A percentile compares a stretch with the other conserved stretches of the same genome.
phyloP scores from a whole-genome alignment of 2,888 invertebrate genomes.

The Platyscelio sp. region DNA sequence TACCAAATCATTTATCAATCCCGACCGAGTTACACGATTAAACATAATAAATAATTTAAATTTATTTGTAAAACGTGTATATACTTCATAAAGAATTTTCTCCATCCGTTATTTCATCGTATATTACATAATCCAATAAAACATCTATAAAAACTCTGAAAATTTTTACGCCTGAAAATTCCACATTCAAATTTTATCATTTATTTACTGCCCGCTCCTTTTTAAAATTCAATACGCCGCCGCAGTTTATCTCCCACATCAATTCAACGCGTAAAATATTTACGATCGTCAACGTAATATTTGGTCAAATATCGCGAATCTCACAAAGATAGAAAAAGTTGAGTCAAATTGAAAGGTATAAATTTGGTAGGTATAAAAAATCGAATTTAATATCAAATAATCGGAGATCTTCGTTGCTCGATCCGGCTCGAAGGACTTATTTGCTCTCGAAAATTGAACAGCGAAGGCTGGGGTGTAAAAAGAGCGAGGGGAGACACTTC shows the following conservation, averaged over 20 bases:
- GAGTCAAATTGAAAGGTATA: conserved; percentile 50
- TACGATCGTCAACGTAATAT: conserved; percentile 49
- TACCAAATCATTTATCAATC: conserved; percentile 40
- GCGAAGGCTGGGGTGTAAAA: background rate
- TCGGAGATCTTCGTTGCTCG: conserved; percentile 39
- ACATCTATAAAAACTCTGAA: conserved; percentile 13
- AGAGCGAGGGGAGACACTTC: conserved; percentile 34
- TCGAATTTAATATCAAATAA: conserved; percentile 50
- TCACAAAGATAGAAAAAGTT: conserved; percentile 3
- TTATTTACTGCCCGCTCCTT: conserved; percentile 40
- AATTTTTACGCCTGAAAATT: conserved; percentile 36
- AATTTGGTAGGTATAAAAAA: conserved; percentile 29
- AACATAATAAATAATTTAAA: conserved; percentile 57
- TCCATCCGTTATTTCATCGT: conserved; percentile 37
- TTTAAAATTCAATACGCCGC: conserved; percentile 51
- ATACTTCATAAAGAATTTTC: conserved; percentile 35
- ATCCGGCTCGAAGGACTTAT: conserved; percentile 44
- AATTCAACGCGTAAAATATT: conserved; percentile 58
- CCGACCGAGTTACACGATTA: conserved; percentile 30
- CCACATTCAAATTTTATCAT: conserved; percentile 48
- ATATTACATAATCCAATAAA: conserved; percentile 35
- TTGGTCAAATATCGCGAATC: conserved; percentile 29
- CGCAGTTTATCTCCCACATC: conserved; percentile 46
- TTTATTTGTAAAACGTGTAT: conserved; percentile 30
- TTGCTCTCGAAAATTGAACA: conserved; percentile 40